These are phyloP conservation scores for Acrocephalus scirpaceus DNA, from an alignment of 2,797 vertebrate species.

Conservation along the genomic window DNA sequence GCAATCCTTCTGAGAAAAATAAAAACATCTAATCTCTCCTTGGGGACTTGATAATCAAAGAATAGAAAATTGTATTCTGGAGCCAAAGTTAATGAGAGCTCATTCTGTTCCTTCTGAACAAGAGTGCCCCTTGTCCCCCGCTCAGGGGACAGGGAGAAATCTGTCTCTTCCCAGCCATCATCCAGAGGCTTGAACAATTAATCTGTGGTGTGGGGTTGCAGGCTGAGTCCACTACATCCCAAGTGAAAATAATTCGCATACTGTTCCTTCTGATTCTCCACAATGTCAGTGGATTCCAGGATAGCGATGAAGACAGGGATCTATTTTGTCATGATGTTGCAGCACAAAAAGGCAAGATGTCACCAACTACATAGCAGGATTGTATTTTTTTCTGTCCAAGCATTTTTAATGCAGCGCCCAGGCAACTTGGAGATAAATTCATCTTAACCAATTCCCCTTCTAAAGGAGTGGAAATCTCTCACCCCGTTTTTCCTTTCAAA, in stretches of 20 bases:
- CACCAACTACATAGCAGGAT: neutral
- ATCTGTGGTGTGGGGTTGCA: neutral
- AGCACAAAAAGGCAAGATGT: neutral
- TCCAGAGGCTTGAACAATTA: neutral
- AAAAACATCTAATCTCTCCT: constrained; percentile 38
- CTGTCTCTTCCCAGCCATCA: neutral
- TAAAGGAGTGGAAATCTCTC: neutral
- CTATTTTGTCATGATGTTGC: neutral
- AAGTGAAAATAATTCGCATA: neutral
- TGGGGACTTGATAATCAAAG: constrained; percentile 40
- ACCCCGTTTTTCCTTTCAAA: constrained; percentile 28
- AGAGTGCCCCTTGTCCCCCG: neutral
- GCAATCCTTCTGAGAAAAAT: constrained; percentile 27
- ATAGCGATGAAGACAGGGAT: neutral
- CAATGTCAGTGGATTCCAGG: neutral
- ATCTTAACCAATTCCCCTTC: neutral
- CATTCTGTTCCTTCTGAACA: neutral
- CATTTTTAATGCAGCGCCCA: neutral
- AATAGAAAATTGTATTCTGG: constrained; percentile 41
- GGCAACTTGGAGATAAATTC: neutral
- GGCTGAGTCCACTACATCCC: neutral
- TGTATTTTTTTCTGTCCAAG: neutral
- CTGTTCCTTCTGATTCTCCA: neutral
- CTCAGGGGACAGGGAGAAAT: neutral
- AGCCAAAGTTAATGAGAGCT: constrained; percentile 42